Evolutionary conservation across 2,888 invertebrate genomes (phyloP).

Genomic region (Helobdella robusta): DNA sequence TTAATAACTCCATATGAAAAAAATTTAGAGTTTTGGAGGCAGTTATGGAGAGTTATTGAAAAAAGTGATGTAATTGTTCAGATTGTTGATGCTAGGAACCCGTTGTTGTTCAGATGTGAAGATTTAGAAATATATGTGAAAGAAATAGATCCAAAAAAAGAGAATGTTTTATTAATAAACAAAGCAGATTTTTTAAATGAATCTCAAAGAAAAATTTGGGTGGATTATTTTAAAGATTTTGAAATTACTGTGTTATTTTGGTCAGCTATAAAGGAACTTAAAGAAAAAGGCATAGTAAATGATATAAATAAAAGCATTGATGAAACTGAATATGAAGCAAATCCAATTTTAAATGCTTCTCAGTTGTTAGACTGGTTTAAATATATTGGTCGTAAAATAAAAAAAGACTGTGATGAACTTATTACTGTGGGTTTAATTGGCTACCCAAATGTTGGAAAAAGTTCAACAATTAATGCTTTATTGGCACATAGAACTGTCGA

Average conservation of each 20-base stretch:
- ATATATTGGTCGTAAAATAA: conserved; percentile 6
- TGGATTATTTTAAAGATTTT: conserved; percentile 66
- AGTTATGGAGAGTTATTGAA: conserved; percentile 96
- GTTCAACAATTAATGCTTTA: conserved; percentile 90
- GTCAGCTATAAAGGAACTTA: conserved; percentile 61
- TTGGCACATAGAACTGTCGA: conserved; percentile 68
- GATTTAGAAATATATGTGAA: conserved; percentile 79
- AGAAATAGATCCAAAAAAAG: conserved; percentile 64
- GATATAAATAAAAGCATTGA: conserved; percentile 29
- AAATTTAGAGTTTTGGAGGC: conserved; percentile 94
- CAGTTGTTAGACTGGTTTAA: conserved; percentile 8
- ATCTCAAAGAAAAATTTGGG: conserved; percentile 72
- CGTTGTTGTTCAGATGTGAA: conserved; percentile 78
- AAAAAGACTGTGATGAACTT: conserved; percentile 10
- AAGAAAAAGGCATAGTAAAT: too few species aligned
- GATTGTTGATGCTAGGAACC: conserved; percentile 92
- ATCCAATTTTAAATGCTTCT: conserved; percentile 33
- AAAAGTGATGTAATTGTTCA: conserved; percentile 81
- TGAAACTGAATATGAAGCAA: conserved; percentile 48
- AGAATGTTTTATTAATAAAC: conserved; percentile 77
- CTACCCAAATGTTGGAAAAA: conserved; percentile 99
- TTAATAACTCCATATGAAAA: conserved; percentile 91
- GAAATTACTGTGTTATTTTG: conserved; percentile 74
- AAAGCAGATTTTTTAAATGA: conserved; percentile 84
- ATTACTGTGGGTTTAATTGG: conserved; percentile 59